phyloP scores from a whole-genome alignment of 2,888 invertebrate species.

The Pachycephus smyrnensis region DNA sequence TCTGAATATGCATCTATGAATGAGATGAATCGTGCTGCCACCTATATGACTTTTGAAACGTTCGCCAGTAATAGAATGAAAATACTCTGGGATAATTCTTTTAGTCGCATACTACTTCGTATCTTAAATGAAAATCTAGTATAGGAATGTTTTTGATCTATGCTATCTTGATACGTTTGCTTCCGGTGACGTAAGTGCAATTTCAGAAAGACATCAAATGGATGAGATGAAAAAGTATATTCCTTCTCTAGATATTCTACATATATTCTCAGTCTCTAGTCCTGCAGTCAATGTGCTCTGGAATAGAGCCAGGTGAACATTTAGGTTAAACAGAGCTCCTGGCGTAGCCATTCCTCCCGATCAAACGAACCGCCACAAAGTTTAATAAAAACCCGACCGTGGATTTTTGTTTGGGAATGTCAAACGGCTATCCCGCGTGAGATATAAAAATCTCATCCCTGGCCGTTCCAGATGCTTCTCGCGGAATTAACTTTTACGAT shows the following conservation, averaged over 20 bases:
- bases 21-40: background rate
- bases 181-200: background rate
- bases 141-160: background rate
- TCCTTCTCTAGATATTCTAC: background rate
- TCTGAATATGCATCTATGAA: background rate
- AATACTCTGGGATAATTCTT: background rate
- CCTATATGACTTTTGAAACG: background rate
- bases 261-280: background rate
- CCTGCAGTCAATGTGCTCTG: constrained; percentile 40
- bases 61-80: background rate
- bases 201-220: background rate
- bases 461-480: background rate
- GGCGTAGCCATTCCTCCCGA: constrained; percentile 3
- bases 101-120: background rate
- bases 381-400: constrained; percentile 29
- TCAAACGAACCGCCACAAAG: constrained; percentile 15
- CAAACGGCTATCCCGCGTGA: constrained; percentile 11
- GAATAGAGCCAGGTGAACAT: constrained; percentile 48
- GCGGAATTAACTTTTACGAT: background rate
- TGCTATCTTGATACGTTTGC: background rate
- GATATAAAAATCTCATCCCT: background rate
- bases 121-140: background rate
- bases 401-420: constrained; percentile 21
- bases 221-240: background rate
- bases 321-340: constrained; percentile 44